Percentiles rank a stretch among this genome's conserved stretches.
Conservation (phyloP, 2,888 invertebrate species). For the Ophioninae sp. region DNA sequence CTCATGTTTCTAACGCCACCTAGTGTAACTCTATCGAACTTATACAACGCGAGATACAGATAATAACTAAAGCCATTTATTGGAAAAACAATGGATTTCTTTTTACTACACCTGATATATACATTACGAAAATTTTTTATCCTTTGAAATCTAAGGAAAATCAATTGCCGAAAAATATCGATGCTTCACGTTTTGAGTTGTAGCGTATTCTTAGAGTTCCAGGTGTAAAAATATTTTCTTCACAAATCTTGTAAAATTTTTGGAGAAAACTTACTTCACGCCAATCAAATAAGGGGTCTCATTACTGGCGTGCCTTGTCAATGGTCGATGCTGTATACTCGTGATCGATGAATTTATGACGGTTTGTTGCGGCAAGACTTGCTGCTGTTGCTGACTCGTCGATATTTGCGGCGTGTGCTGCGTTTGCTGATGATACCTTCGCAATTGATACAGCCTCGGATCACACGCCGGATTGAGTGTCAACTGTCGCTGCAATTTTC, state of each 20-base stretch:
- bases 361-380: slow-evolving; percentile 67
- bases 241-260: not conserved
- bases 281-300: slow-evolving; percentile 73
- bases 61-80: too few relatives aligned
- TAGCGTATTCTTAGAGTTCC: too few relatives aligned
- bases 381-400: slow-evolving; percentile 63
- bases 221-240: not conserved
- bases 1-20: too few relatives aligned
- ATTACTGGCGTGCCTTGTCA: slow-evolving; percentile 76
- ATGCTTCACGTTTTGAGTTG: too few relatives aligned
- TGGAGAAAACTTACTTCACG: slow-evolving; percentile 68
- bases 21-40: too few relatives aligned
- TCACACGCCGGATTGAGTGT: slow-evolving; percentile 92
- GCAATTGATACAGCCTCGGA: slow-evolving; percentile 84
- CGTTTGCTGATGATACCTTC: slow-evolving; percentile 76
- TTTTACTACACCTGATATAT: too few relatives aligned
- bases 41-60: too few relatives aligned
- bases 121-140: too few relatives aligned
- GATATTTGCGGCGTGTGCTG: slow-evolving; percentile 65
- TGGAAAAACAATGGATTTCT: too few relatives aligned
- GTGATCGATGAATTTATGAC: slow-evolving; percentile 69
- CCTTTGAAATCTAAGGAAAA: too few relatives aligned
- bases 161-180: too few relatives aligned
- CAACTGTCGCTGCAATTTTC: slow-evolving; percentile 90
- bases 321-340: slow-evolving; percentile 73